Evolutionary conservation across 2,113 vertebrate genomes (phyloP), one percentile per base, ranked within the genome.

Genomic region (Macquaria australasica): DNA sequence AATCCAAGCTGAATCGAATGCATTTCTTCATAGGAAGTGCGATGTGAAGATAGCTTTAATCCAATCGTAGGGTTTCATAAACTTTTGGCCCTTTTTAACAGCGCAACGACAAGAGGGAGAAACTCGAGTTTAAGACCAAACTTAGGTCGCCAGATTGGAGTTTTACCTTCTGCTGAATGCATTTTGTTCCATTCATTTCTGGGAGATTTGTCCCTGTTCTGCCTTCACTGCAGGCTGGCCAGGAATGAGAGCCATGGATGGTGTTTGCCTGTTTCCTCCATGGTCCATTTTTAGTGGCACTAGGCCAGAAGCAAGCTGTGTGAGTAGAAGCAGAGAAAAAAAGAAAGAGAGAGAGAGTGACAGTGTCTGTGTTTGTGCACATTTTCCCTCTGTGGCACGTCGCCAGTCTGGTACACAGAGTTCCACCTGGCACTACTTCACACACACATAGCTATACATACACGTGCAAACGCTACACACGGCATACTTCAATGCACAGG

Each of bases 361-460:
- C 8, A 55, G 59, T 34, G 89, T 45, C 48, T 82, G 82, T 86
- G 82, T 90, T 87, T 82, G 78, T 82, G 85, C 82, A 90, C 81
- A 66, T 89, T 81, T 64, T 82, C n/a, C 67, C 86, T 87, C 78
- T 68, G 70, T 77, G 82, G 86, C 77, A 68, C 43, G 25, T 83
- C 21, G 69, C 71, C 56, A 51, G 89, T 70, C 71, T 79, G 78
- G 77, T 90, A 86, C 90, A 77, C 80, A 81, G 64, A 89, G 77
- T 83, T 85, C 86, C 88, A 91, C 88, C 88, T 92, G 89, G 86
- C 86, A 74, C 48, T 51, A 41, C 82, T 79, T 85, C 82, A 87
- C 64, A 68, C 79, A 53, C 86, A 81, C 67, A 56, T 11, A 53
- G 5, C 34, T 4, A 79, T 3, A 25, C 21, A 55, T 71, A 67